Percentiles rank a stretch among this genome's conserved stretches.
Conservation (phyloP, 2,888 invertebrate genomes). For the Pristionchus fissidentatus region DNA sequence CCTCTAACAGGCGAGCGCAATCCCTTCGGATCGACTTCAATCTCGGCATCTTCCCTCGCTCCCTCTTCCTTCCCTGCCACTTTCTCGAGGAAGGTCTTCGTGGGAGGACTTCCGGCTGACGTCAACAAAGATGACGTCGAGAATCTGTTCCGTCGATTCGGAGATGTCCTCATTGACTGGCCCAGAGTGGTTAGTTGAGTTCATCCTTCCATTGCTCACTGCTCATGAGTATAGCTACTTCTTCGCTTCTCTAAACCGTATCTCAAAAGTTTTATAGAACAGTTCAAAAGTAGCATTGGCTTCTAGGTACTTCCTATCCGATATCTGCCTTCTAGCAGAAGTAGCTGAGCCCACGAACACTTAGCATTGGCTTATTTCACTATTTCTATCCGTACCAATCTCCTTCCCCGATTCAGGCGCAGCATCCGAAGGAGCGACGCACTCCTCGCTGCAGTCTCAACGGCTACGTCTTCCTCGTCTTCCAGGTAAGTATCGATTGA, state of each 20-base stretch:
- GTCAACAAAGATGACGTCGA: conserved; percentile 89
- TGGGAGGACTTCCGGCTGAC: conserved; percentile 46
- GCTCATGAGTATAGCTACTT: no score
- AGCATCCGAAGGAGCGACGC: conserved; percentile 45
- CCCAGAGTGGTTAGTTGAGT: conserved; percentile 85
- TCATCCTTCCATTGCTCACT: no score
- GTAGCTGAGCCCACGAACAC: no score
- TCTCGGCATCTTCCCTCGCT: background rate
- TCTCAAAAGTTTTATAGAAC: no score
- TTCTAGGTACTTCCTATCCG: no score
- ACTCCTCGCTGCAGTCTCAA: conserved; percentile 46
- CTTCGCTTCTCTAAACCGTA: no score
- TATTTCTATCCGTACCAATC: background rate
- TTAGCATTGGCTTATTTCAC: background rate
- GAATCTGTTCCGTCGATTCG: conserved; percentile 95
- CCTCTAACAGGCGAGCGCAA: no score
- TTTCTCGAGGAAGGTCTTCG: conserved; percentile 42
- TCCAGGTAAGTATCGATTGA: conserved; percentile 81
- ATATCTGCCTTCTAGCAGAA: no score
- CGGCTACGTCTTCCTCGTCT: conserved; percentile 79
- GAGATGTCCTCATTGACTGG: conserved; percentile 97
- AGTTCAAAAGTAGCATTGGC: no score
- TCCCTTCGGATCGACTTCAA: background rate
- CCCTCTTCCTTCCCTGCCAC: background rate
- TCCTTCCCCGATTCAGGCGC: conserved; percentile 26